A percentile compares a stretch with the other conserved stretches of the same genome.
These are phyloP conservation scores for Mactra quadrangularis DNA, from an alignment of 1,140 invertebrate species.

Conservation along the genomic window DNA sequence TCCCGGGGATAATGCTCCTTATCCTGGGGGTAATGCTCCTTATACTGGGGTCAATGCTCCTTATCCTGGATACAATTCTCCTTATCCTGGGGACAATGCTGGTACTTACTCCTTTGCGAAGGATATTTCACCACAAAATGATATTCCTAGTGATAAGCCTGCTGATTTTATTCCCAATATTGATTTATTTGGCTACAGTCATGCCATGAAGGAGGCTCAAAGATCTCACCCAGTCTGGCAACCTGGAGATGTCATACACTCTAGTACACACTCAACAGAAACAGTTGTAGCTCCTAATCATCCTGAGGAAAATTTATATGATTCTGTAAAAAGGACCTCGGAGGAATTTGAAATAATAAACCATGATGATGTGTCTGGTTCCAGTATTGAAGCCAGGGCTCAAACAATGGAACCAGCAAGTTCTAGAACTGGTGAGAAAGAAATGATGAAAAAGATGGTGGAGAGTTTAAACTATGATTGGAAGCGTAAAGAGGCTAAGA, in stretches of 20 bases:
- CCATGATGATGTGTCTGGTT: constrained; percentile 6
- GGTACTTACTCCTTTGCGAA: constrained; percentile 1
- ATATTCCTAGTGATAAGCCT: neutral
- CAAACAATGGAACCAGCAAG: neutral
- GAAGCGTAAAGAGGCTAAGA: constrained; percentile 34
- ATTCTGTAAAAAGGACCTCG: neutral
- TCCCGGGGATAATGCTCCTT: no score
- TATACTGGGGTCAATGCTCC: no score
- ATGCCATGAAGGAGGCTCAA: neutral
- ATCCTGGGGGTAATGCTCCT: no score
- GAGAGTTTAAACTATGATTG: constrained; percentile 19
- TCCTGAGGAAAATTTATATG: constrained; percentile 33
- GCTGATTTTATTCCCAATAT: neutral
- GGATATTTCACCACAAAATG: neutral
- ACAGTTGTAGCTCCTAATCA: no score
- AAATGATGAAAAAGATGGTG: constrained; percentile 1
- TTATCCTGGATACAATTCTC: no score
- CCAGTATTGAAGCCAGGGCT: neutral
- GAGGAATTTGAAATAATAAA: constrained; percentile 28
- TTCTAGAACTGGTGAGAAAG: constrained; percentile 2
- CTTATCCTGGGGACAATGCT: no score
- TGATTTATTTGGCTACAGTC: neutral
- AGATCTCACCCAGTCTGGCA: no score
- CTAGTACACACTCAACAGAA: neutral
- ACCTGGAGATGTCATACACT: neutral